Percentiles rank a stretch among this genome's conserved stretches.
Conservation (phyloP, 2,888 invertebrate genomes). For the Eupithecia insigniata region DNA sequence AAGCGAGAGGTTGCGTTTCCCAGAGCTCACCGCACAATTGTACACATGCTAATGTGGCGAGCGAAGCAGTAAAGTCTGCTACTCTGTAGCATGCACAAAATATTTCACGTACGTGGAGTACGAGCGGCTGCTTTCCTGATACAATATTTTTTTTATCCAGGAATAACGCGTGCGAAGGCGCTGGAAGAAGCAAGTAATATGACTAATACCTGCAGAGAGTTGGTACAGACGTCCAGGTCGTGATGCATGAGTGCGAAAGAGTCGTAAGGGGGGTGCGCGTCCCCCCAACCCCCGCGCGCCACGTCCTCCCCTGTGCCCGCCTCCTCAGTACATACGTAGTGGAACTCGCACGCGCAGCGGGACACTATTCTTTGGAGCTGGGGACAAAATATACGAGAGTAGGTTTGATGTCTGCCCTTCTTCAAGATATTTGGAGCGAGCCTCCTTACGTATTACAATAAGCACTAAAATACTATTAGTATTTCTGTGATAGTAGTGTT, state of each 20-base stretch:
- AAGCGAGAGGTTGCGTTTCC: too few species aligned
- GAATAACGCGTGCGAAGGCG: too few species aligned
- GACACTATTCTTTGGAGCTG: slow-evolving; percentile 98
- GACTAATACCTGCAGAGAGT: slow-evolving; percentile 90
- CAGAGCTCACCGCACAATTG: too few species aligned
- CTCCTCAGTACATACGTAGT: slow-evolving; percentile 97
- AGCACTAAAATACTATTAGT: too few species aligned
- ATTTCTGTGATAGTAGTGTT: too few species aligned
- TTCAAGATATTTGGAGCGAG: neutral
- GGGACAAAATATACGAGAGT: neutral
- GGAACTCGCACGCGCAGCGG: slow-evolving; percentile 98
- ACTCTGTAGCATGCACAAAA: too few species aligned
- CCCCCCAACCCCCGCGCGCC: slow-evolving; percentile 88
- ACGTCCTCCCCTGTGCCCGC: slow-evolving; percentile 82
- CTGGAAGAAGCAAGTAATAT: neutral
- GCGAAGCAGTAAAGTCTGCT: too few species aligned
- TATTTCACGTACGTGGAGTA: too few species aligned
- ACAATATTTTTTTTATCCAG: neutral
- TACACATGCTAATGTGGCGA: too few species aligned
- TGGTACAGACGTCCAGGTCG: slow-evolving; percentile 98
- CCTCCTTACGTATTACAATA: neutral
- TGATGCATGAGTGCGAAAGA: slow-evolving; percentile 99
- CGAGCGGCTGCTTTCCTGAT: neutral
- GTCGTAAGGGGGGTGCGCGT: slow-evolving; percentile 94
- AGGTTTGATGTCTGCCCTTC: neutral